Percentiles rank a stretch among this genome's conserved stretches.
phyloP scores from a whole-genome alignment of 2,113 vertebrate species.

The Otocyon megalotis region DNA sequence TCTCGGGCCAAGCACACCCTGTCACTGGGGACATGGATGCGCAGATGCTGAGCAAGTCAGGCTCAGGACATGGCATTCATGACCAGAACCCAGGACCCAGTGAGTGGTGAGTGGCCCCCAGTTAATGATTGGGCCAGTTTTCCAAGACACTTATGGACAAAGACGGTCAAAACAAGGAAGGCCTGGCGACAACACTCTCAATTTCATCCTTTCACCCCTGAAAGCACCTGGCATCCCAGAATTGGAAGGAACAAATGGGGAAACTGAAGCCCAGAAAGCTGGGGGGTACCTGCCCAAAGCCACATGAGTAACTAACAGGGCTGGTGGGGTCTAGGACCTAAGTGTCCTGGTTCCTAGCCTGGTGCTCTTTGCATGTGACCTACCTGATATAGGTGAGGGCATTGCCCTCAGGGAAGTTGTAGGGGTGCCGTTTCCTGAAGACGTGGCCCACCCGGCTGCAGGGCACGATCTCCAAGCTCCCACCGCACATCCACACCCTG shows the following conservation, averaged over 20 bases:
- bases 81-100: neutral
- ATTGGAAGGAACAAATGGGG: neutral
- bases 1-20: neutral
- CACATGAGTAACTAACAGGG: neutral
- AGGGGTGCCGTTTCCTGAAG: constrained; percentile 98
- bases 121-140: neutral
- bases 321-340: neutral
- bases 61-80: neutral
- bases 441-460: constrained; percentile 99
- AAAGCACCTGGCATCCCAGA: neutral
- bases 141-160: neutral
- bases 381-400: constrained; percentile 99
- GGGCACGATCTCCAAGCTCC: constrained; percentile 98
- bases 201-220: neutral
- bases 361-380: constrained; percentile 74
- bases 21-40: neutral
- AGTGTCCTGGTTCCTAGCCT: too few species aligned
- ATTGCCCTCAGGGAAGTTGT: constrained; percentile 98
- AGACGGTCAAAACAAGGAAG: neutral
- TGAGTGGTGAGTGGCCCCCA: neutral
- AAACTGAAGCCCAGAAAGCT: neutral
- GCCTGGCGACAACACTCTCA: neutral
- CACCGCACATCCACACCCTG: constrained; percentile 99
- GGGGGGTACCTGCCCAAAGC: neutral
- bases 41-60: neutral